A percentile compares a stretch with the other conserved stretches of the same genome.
Conservation (phyloP, 2,888 invertebrate species). For the Heliconius erato region DNA sequence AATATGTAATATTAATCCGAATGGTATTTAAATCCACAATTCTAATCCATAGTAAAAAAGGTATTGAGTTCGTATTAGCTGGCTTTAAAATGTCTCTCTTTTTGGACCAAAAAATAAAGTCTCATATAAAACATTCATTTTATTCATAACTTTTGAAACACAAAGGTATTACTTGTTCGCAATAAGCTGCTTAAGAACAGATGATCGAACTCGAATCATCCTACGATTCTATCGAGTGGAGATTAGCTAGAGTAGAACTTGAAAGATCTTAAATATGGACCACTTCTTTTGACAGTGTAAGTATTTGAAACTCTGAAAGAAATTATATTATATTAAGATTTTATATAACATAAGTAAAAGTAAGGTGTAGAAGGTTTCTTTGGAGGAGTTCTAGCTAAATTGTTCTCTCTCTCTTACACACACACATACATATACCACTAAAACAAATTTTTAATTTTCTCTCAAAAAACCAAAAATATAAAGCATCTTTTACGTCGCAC, state of each 20-base stretch:
- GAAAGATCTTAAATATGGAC: conserved; percentile 4
- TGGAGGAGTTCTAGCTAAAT: background rate
- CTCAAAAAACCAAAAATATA: background rate
- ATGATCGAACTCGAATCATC: conserved; percentile 4
- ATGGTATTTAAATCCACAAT: too few relatives aligned
- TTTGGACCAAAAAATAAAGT: too few relatives aligned
- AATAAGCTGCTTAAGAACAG: conserved; percentile 9
- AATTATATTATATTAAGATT: too few relatives aligned
- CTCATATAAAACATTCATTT: background rate
- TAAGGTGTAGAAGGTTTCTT: too few relatives aligned
- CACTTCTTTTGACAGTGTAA: background rate
- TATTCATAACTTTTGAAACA: background rate
- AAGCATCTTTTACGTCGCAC: background rate
- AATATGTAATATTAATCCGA: too few relatives aligned
- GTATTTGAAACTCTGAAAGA: too few relatives aligned
- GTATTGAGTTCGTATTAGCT: too few relatives aligned
- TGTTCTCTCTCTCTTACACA: background rate
- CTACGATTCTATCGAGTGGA: background rate
- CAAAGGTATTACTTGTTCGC: background rate
- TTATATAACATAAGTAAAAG: too few relatives aligned
- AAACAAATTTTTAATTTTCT: too few relatives aligned
- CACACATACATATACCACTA: background rate
- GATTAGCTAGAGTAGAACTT: background rate
- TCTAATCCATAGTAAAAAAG: too few relatives aligned
- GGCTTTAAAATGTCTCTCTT: too few relatives aligned